Conservation (phyloP, 1,140 invertebrate species). For the Gryon sp. region DNA sequence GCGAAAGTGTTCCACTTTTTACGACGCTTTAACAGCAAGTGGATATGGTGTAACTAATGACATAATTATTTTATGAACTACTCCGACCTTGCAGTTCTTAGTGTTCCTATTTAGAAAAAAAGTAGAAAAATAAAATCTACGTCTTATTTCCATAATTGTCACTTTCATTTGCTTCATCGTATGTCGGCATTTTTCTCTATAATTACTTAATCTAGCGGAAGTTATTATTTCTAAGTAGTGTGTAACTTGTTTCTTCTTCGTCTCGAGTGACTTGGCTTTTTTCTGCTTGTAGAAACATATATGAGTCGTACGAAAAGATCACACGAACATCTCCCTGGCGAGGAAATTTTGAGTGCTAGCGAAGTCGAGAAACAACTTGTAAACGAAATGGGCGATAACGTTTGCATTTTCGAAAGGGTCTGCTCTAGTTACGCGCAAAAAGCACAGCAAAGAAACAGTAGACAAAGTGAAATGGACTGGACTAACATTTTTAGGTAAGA, state of each 20-base stretch:
- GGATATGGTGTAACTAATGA: slow-evolving; percentile 56
- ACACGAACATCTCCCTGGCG: slow-evolving; percentile 66
- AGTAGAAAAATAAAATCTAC: slow-evolving; percentile 6
- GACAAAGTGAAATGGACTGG: slow-evolving; percentile 80
- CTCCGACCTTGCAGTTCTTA: slow-evolving; percentile 19
- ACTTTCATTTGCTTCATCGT: slow-evolving; percentile 12
- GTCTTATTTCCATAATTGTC: slow-evolving; percentile 38
- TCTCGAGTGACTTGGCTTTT: not conserved
- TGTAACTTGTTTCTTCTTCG: not conserved
- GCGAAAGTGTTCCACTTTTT: slow-evolving; percentile 75
- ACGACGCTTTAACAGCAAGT: slow-evolving; percentile 18
- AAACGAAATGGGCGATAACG: slow-evolving; percentile 83
- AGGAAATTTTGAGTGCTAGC: slow-evolving; percentile 81
- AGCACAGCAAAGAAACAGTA: slow-evolving; percentile 72
- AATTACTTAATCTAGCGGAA: slow-evolving; percentile 30
- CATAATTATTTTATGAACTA: slow-evolving; percentile 48
- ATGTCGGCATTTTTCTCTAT: slow-evolving; percentile 5
- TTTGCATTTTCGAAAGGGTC: slow-evolving; percentile 86
- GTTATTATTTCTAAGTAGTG: slow-evolving; percentile 20
- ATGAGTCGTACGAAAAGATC: slow-evolving; percentile 78
- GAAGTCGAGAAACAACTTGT: slow-evolving; percentile 86
- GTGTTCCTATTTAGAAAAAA: not conserved
- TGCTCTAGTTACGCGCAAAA: slow-evolving; percentile 84
- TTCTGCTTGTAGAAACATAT: slow-evolving; percentile 81
- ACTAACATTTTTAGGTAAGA: slow-evolving; percentile 83